These are phyloP conservation scores for Euplagia quadripunctaria DNA, from an alignment of 2,888 invertebrate genomes.

Conservation along the genomic window DNA sequence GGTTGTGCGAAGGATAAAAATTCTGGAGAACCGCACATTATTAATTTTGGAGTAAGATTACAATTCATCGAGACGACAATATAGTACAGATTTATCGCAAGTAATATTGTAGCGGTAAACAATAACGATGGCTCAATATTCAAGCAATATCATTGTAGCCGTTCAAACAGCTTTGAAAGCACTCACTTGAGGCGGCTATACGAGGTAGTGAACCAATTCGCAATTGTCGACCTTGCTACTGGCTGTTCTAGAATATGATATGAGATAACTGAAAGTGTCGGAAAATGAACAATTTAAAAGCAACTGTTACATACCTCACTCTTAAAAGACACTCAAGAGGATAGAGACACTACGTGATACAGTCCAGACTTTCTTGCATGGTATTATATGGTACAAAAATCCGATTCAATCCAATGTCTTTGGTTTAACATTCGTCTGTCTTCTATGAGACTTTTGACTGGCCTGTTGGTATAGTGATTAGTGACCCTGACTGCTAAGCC, in stretches of 20 bases:
- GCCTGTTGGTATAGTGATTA: too few species aligned
- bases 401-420: not conserved
- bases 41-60: too few species aligned
- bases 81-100: not conserved
- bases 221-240: slow-evolving; percentile 38
- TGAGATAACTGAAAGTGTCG: not conserved
- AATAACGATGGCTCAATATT: slow-evolving; percentile 40
- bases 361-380: not conserved
- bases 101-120: not conserved
- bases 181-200: slow-evolving; percentile 30
- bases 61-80: not conserved
- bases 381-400: not conserved
- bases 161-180: slow-evolving; percentile 44
- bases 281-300: not conserved
- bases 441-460: too few species aligned
- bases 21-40: too few species aligned
- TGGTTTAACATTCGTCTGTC: too few species aligned
- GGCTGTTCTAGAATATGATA: slow-evolving; percentile 28
- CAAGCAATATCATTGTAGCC: slow-evolving; percentile 40
- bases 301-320: not conserved
- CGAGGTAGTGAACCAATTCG: slow-evolving; percentile 46
- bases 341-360: not conserved
- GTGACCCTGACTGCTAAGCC: too few species aligned
- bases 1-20: too few species aligned
- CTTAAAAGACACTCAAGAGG: not conserved